Evolutionary conservation across 2,113 vertebrate genomes (phyloP).

Genomic region (Apeltes quadracus): DNA sequence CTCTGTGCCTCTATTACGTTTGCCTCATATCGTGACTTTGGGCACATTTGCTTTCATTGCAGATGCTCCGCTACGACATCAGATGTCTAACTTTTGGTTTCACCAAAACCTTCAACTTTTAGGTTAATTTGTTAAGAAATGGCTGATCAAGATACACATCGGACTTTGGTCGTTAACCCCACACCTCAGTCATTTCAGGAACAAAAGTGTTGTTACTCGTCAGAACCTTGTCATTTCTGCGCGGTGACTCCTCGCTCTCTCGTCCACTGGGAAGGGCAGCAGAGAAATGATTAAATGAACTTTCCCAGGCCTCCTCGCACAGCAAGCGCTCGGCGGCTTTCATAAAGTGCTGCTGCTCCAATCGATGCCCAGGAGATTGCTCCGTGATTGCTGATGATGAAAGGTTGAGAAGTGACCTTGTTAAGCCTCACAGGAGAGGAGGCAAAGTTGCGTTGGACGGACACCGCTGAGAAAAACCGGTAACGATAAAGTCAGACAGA

Average conservation of each 20-base stretch:
- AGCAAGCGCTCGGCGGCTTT: constrained; percentile 47
- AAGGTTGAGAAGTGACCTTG: constrained; percentile 47
- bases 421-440: constrained; percentile 34
- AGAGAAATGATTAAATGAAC: constrained; percentile 55
- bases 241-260: constrained; percentile 36
- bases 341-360: constrained; percentile 50
- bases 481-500: constrained; percentile 53
- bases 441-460: neutral
- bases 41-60: neutral
- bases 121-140: constrained; percentile 3
- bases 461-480: constrained; percentile 2
- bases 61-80: neutral
- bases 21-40: neutral
- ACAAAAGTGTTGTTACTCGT: constrained; percentile 28
- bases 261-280: constrained; percentile 35
- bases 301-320: constrained; percentile 22
- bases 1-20: neutral
- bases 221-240: constrained; percentile 40
- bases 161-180: constrained; percentile 4
- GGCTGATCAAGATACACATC: constrained; percentile 7
- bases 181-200: constrained; percentile 42
- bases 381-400: constrained; percentile 62
- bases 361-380: constrained; percentile 61
- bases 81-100: constrained; percentile 3
- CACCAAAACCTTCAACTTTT: constrained; percentile 7